Evolutionary conservation across 2,888 invertebrate genomes (phyloP).

Genomic region (Pseudococcus jackbeardsleyi): DNA sequence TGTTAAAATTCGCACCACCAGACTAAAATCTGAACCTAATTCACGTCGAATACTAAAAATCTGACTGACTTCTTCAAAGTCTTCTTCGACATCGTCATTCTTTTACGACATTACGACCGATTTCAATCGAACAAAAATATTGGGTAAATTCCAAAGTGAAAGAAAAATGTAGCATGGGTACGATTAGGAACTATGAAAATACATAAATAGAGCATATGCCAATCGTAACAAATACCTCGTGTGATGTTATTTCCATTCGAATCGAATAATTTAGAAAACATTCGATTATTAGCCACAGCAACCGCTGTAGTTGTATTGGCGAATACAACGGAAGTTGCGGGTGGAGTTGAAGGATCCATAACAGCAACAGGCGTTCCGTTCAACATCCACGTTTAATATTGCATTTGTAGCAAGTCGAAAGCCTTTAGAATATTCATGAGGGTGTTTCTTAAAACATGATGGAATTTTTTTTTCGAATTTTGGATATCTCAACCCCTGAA

Average conservation of each 20-base stretch:
- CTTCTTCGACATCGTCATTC: background rate
- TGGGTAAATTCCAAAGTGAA: constrained; percentile 29
- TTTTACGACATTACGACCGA: constrained; percentile 20
- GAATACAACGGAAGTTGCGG: constrained; percentile 31
- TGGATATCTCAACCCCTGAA: too few species aligned
- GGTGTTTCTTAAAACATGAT: too few species aligned
- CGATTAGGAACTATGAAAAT: constrained; percentile 2
- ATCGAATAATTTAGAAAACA: constrained; percentile 56
- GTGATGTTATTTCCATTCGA: constrained; percentile 45
- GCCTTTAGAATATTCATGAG: background rate
- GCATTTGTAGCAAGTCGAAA: background rate
- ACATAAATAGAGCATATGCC: background rate
- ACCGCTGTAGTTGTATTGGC: background rate
- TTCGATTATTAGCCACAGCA: constrained; percentile 50
- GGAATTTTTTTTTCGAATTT: background rate
- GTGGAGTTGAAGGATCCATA: constrained; percentile 47
- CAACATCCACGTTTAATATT: constrained; percentile 20
- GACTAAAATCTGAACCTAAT: background rate
- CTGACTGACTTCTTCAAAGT: background rate
- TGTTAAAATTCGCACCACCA: background rate
- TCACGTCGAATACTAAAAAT: background rate
- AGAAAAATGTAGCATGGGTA: background rate
- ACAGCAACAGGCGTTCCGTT: constrained; percentile 37
- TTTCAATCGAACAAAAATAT: background rate
- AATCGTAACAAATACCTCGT: constrained; percentile 51